A percentile compares a stretch with the other conserved stretches of the same genome.
phyloP scores from a whole-genome alignment of 1,140 invertebrate genomes.

The Hylaeus anthracinus region DNA sequence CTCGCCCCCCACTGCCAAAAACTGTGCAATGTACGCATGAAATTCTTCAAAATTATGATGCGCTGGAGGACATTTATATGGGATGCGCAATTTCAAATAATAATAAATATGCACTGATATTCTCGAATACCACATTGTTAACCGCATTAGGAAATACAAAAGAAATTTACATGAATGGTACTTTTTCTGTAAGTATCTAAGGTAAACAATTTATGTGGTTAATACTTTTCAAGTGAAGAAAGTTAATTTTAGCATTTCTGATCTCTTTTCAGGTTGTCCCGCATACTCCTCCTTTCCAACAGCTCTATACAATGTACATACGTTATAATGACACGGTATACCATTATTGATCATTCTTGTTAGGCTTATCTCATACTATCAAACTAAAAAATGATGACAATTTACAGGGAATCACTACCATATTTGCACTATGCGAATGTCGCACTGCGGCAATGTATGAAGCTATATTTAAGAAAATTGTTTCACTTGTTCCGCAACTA shows the following conservation, averaged over 20 bases:
- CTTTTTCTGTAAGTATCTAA: neutral
- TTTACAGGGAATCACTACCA: too few relatives aligned
- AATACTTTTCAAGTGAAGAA: neutral
- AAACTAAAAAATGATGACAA: too few relatives aligned
- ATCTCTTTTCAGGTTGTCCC: neutral
- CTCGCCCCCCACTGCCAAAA: neutral
- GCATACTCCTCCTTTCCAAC: neutral
- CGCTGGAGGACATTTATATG: neutral
- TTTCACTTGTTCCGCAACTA: too few relatives aligned
- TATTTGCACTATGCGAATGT: too few relatives aligned
- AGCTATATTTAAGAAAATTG: too few relatives aligned
- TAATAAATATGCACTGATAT: neutral
- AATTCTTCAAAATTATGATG: neutral
- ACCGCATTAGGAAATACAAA: neutral
- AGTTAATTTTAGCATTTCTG: neutral
- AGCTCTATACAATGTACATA: neutral
- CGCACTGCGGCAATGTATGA: too few relatives aligned
- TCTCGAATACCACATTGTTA: neutral
- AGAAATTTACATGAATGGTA: neutral
- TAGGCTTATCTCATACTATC: too few relatives aligned
- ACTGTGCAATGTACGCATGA: neutral
- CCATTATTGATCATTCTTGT: neutral
- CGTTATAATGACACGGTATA: conserved; percentile 3
- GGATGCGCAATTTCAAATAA: neutral
- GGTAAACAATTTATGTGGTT: neutral